Percentiles rank a stretch among this genome's conserved stretches.
Evolutionary conservation across 2,797 vertebrate genomes (phyloP).

Genomic region (Anomalospiza imberbis): DNA sequence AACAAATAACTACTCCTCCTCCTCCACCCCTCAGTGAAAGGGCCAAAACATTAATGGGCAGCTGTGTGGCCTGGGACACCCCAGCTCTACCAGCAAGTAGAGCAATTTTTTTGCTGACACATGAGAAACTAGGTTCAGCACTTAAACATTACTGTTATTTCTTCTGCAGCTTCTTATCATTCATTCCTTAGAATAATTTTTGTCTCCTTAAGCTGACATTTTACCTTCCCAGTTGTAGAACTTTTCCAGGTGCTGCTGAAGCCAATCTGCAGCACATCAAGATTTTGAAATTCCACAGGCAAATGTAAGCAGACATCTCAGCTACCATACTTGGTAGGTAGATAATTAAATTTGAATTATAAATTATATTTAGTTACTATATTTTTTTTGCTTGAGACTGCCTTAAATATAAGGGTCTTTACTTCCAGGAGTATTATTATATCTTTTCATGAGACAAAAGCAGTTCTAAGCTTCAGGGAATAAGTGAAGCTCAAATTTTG

Average conservation of each 20-base stretch:
- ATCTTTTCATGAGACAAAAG: not conserved
- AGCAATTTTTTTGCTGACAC: not conserved
- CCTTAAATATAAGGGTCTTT: not conserved
- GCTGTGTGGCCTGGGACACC: not conserved
- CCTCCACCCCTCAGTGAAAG: not conserved
- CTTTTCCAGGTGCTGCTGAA: not conserved
- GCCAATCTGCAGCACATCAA: not conserved
- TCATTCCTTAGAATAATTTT: not conserved
- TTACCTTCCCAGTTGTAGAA: not conserved
- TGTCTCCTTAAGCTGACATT: not conserved
- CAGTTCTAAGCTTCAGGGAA: not conserved
- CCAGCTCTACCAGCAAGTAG: not conserved
- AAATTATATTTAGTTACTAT: not conserved
- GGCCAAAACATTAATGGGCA: not conserved
- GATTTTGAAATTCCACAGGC: not conserved
- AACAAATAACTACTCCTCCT: not conserved
- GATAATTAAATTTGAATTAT: not conserved
- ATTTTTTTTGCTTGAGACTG: not conserved
- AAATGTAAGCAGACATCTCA: not conserved
- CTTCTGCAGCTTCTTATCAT: not conserved
- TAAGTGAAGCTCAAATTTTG: not conserved
- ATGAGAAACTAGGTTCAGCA: not conserved
- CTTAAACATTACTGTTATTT: not conserved
- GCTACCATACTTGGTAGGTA: not conserved
- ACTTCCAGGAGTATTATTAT: not conserved